Base-by-base conservation (phyloP, 2,888 invertebrate genomes). In the Brachylomia viminalis region DNA sequence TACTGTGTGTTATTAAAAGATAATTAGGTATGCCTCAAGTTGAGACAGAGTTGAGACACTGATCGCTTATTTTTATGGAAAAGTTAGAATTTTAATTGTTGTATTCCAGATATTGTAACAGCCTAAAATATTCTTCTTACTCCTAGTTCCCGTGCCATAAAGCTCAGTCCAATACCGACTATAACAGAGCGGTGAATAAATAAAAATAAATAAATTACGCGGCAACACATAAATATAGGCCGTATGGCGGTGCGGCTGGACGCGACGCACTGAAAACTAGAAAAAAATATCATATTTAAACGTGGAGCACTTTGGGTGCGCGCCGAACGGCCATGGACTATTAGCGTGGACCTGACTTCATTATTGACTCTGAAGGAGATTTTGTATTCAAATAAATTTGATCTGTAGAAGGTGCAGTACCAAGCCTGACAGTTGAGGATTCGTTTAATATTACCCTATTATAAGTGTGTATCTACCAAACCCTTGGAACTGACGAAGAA, bases 241-340 rank as follows among this genome's bases (percentile, higher is more conserved):
- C 77, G 77, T 80, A 80, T 82, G 77, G 82, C 82, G 76, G 68
- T 56, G 52, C 42, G 56, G 67, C 78, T 81, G 76, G 77, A 72
- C 86, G 78, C 86, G 82, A 87, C 91, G 91, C 92, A 93, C 92
- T 94, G 93, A 94, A 94, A 95, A 93, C 91, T 94, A 94, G 74
- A 84, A 88, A 87, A 95, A 94, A 94, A 94, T 88, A 91, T 85
- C 87, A 86, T 93, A 93, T 94, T 94, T 95, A 80, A 95, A 94
- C 93, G 92, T 94, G 94, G 95, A 94, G 94, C 93, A 94, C 94
- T 95, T 94, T 95, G 94, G 95, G 93, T 90, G 89, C 85, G 84
- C 83, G 92, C 83, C 75, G 83, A 65, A 71, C 52, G 30, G 10
- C 52, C 7, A 38, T 61, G n/a, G 33, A 8, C 80, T 54, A 68